Evolutionary conservation across 2,888 invertebrate species (phyloP).

Genomic region (Eupithecia abbreviata): DNA sequence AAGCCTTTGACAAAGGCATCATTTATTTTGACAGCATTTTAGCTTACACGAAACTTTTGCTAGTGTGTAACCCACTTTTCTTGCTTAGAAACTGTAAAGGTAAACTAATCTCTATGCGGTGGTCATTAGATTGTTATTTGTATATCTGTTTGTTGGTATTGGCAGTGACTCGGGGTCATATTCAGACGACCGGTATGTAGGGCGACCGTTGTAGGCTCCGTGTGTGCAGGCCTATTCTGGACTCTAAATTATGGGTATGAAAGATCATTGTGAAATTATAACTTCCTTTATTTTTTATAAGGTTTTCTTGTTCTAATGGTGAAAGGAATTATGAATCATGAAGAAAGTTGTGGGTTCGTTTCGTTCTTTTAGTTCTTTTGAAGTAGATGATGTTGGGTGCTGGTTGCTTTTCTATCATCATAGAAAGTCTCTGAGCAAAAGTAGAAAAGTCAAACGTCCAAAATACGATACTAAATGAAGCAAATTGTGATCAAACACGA

Average conservation of each 20-base stretch:
- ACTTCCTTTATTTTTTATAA: not conserved
- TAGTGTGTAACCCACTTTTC: constrained; percentile 41
- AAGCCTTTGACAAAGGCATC: constrained; percentile 30
- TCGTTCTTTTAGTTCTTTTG: not conserved
- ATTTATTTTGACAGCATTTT: constrained; percentile 44
- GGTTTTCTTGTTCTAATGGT: not conserved
- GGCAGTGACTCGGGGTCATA: constrained; percentile 75
- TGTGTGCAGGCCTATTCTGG: constrained; percentile 54
- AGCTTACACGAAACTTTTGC: constrained; percentile 42
- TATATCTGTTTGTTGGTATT: constrained; percentile 52
- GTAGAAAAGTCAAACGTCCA: not conserved
- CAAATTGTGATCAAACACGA: too few species aligned
- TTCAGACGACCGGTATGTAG: constrained; percentile 71
- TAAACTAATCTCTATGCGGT: constrained; percentile 20
- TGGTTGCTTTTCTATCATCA: not conserved
- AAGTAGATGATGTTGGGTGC: not conserved
- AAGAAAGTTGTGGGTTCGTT: constrained; percentile 1
- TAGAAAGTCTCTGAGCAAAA: not conserved
- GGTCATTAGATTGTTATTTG: constrained; percentile 40
- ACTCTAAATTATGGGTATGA: constrained; percentile 29
- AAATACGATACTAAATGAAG: too few species aligned
- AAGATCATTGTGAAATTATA: not conserved
- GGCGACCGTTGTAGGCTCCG: constrained; percentile 64
- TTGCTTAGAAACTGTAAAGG: not conserved
- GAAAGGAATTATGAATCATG: not conserved